phyloP scores from a whole-genome alignment of 2,888 invertebrate species.

The Hecatera dysodea region DNA sequence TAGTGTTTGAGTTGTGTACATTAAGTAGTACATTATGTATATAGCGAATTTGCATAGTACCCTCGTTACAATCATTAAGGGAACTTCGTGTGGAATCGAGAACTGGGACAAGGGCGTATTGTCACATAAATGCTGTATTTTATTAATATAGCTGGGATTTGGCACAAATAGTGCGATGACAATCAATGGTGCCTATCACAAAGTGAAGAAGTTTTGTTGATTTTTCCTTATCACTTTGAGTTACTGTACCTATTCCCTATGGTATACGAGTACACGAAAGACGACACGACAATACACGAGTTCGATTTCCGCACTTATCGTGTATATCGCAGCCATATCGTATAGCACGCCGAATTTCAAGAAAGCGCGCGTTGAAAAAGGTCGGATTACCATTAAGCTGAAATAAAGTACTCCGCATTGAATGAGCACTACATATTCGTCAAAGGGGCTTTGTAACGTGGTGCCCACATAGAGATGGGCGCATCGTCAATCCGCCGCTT shows the following conservation, averaged over 20 bases:
- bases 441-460: too few relatives aligned
- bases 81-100: constrained; percentile 24
- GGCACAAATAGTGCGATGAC: neutral
- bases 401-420: too few relatives aligned
- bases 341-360: too few relatives aligned
- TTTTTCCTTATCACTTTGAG: neutral
- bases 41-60: constrained; percentile 41
- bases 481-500: too few relatives aligned
- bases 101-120: constrained; percentile 30
- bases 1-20: constrained; percentile 34
- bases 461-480: too few relatives aligned
- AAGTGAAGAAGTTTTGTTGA: neutral
- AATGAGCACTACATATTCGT: too few relatives aligned
- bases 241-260: too few relatives aligned
- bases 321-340: too few relatives aligned
- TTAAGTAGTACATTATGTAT: neutral
- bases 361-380: too few relatives aligned
- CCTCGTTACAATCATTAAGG: constrained; percentile 41
- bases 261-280: neutral
- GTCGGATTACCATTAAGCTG: too few relatives aligned
- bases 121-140: constrained; percentile 9
- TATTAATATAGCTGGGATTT: constrained; percentile 22
- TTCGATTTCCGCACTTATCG: neutral
- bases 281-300: neutral
- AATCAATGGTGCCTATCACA: constrained; percentile 11